These are phyloP conservation scores for Rosalia funebris DNA, from an alignment of 2,888 invertebrate species.

Conservation along the genomic window DNA sequence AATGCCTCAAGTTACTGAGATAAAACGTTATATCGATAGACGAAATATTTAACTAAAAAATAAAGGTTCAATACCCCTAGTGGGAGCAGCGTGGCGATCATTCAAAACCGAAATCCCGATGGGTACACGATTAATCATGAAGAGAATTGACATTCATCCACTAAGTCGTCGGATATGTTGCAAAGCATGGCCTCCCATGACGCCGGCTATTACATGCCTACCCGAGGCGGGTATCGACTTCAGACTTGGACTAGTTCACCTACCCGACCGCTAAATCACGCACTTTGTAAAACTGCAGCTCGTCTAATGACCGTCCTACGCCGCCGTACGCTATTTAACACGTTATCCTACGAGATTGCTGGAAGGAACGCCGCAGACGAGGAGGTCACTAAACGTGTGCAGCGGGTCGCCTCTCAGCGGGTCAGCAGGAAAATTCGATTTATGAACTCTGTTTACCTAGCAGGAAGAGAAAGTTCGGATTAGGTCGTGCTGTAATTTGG, in stretches of 20 bases:
- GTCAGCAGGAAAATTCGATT: slow-evolving; percentile 2
- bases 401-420: background rate
- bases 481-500: background rate
- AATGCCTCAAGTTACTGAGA: no score
- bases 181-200: slow-evolving; percentile 47
- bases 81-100: slow-evolving; percentile 6
- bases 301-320: slow-evolving; percentile 53
- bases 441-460: background rate
- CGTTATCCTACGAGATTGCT: slow-evolving; percentile 15
- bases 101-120: slow-evolving; percentile 21
- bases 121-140: slow-evolving; percentile 21
- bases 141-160: slow-evolving; percentile 29
- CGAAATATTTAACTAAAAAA: no score
- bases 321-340: slow-evolving; percentile 37
- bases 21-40: no score
- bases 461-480: background rate
- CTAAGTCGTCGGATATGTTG: slow-evolving; percentile 28
- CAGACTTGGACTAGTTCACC: slow-evolving; percentile 49
- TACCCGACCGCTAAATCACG: slow-evolving; percentile 52
- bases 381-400: slow-evolving; percentile 7
- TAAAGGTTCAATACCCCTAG: background rate
- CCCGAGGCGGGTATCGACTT: slow-evolving; percentile 34
- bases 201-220: slow-evolving; percentile 41
- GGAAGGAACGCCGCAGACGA: slow-evolving; percentile 9
- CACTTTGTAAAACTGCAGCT: slow-evolving; percentile 49